These are phyloP conservation scores for Hyposoter didymator DNA, from an alignment of 2,888 invertebrate genomes.

Conservation along the genomic window DNA sequence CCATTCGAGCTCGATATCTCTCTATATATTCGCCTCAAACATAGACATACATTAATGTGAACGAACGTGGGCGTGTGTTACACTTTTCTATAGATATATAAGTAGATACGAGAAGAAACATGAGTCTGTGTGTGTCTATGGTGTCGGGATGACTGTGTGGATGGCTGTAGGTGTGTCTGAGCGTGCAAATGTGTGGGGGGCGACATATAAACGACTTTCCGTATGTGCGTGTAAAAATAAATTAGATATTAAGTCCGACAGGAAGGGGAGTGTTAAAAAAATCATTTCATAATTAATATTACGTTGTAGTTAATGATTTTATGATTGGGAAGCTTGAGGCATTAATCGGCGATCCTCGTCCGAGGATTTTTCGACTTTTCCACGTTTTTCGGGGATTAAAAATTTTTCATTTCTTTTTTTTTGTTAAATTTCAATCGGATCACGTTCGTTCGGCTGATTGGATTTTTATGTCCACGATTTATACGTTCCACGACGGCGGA, in stretches of 20 bases:
- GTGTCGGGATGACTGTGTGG: not conserved
- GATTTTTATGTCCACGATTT: not conserved
- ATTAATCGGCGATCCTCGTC: not conserved
- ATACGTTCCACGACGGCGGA: too few relatives aligned
- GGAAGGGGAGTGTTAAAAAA: not conserved
- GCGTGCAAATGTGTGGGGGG: not conserved
- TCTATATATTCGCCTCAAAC: not conserved
- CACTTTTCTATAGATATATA: too few relatives aligned
- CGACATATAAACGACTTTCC: not conserved
- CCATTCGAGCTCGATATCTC: conserved; percentile 4
- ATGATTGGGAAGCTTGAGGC: not conserved
- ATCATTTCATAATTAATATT: not conserved
- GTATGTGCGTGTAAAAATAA: not conserved
- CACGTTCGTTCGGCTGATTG: too few relatives aligned
- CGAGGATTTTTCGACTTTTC: not conserved
- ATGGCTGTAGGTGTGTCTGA: not conserved
- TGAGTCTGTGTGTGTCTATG: not conserved
- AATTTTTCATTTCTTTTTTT: not conserved
- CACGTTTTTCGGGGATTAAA: not conserved
- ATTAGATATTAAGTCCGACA: not conserved
- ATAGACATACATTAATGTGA: not conserved
- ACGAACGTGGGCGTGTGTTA: too few relatives aligned
- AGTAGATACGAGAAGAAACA: too few relatives aligned
- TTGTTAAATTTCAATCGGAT: too few relatives aligned
- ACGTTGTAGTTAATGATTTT: not conserved